Percentiles rank a stretch among this genome's conserved stretches.
Conservation (phyloP, 2,888 invertebrate species). For the Hybos culiciformis region DNA sequence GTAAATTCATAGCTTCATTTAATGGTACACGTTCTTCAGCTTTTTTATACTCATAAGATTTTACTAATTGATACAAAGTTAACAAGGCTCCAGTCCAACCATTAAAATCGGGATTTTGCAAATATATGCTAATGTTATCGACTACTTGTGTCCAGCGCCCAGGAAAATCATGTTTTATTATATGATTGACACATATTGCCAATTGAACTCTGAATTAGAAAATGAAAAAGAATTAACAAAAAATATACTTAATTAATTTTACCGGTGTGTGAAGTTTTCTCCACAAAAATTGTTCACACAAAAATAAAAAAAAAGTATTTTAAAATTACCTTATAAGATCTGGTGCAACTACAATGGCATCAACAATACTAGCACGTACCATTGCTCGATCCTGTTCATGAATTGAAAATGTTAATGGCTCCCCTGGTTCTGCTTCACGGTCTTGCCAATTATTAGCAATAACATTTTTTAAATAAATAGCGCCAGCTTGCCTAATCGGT, state of each 20-base stretch:
- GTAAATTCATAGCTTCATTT: constrained; percentile 86
- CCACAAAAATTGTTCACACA: not conserved
- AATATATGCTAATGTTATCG: constrained; percentile 85
- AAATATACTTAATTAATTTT: too few relatives aligned
- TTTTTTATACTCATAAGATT: constrained; percentile 83
- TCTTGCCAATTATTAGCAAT: constrained; percentile 81
- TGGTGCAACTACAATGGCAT: constrained; percentile 86
- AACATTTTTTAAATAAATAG: constrained; percentile 92
- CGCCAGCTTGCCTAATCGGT: constrained; percentile 91
- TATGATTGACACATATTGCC: constrained; percentile 81
- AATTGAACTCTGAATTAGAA: constrained; percentile 57
- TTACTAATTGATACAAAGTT: constrained; percentile 86
- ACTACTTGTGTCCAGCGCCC: constrained; percentile 89
- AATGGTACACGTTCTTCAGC: constrained; percentile 78
- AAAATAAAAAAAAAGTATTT: not conserved
- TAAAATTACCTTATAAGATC: constrained; percentile 56
- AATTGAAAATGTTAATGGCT: constrained; percentile 66
- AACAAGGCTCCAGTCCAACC: constrained; percentile 86
- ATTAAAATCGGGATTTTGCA: constrained; percentile 71
- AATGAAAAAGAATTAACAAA: not conserved
- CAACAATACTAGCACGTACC: constrained; percentile 87
- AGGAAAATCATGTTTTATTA: constrained; percentile 93
- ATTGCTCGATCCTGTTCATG: constrained; percentile 93
- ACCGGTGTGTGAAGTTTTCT: too few relatives aligned
- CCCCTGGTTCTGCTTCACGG: constrained; percentile 57